Evolutionary conservation across 1,140 invertebrate genomes (phyloP), one percentile per base, ranked within the genome.

Genomic region (Zaprionus nigranus): DNA sequence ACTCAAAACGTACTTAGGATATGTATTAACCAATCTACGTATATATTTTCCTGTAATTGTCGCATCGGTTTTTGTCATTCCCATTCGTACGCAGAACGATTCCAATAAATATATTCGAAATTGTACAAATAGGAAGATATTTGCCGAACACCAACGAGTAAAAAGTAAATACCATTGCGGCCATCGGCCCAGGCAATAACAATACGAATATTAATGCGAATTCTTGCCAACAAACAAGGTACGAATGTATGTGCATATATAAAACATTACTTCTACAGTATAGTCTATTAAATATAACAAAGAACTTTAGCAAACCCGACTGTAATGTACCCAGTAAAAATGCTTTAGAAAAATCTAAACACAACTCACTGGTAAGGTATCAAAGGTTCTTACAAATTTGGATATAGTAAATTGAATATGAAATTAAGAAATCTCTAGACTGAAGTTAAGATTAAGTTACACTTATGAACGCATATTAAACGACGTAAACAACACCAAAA

Each of bases 91-190:
- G 9, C 51, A 54, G 28, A 68, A 28, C 57, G 38, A 68, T 68
- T 68, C 26, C 61, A 68, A 75, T 64, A 71, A 71, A 75, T 65
- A 54, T 65, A 60, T 34, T 38, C 38, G 58, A 77, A 77, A 57
- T 56, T 62, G 40, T 76, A 54, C 56, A 62, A 76, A 76, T 69
- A 77, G 74, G 74, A 77, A 77, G 74, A 77, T 57, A 73, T 76
- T 60, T 60, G 15, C 53, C 49, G 49, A 69, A 24, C 24, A 30
- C 4, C 40, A 46, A 43, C 0, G n/a, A 17, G 40, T 46, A 46
- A 46, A 46, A 46, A 11, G 43, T 40, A 15, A 28, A 24, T 6
- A 5, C 17, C 46, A 51, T 22, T 51, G 46, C 20, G 46, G 46
- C 20, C 46, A 24, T 51, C 20, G 46, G 20, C 46, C 38, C 58